Percentiles rank a stretch among this genome's conserved stretches.
These are phyloP conservation scores for Argentina silus DNA, from an alignment of 2,797 vertebrate species.

Conservation along the genomic window DNA sequence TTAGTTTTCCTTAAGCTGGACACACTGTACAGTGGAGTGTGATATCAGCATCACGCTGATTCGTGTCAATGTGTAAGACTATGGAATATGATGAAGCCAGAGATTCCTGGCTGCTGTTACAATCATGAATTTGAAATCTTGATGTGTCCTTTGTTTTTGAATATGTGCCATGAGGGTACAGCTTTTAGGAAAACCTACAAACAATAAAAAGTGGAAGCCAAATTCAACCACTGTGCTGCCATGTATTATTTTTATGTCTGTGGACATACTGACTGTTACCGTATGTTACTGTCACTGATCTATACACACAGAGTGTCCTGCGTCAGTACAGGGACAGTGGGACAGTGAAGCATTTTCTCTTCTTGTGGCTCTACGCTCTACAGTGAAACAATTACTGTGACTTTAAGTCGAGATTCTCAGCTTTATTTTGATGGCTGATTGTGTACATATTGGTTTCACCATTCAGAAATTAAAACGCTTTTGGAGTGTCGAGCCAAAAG, in stretches of 20 bases:
- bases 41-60: conserved; percentile 55
- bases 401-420: too few relatives aligned
- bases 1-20: conserved; percentile 52
- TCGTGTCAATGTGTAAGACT: conserved; percentile 28
- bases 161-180: conserved; percentile 49
- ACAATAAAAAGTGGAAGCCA: conserved; percentile 65
- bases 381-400: too few relatives aligned
- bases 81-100: conserved; percentile 30
- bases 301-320: too few relatives aligned
- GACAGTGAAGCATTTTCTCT: too few relatives aligned
- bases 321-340: too few relatives aligned
- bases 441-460: too few relatives aligned
- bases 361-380: too few relatives aligned
- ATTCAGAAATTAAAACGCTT: too few relatives aligned
- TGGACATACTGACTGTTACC: too few relatives aligned
- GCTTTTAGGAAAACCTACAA: conserved; percentile 50
- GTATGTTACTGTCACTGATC: too few relatives aligned
- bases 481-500: too few relatives aligned
- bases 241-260: not conserved
- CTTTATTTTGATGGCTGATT: too few relatives aligned
- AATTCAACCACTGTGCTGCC: not conserved
- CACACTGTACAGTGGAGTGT: conserved; percentile 20
- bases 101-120: conserved; percentile 52
- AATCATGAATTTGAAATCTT: conserved; percentile 40
- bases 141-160: conserved; percentile 53